phyloP scores from a whole-genome alignment of 2,113 vertebrate species.

The Nerophis lumbriciformis region DNA sequence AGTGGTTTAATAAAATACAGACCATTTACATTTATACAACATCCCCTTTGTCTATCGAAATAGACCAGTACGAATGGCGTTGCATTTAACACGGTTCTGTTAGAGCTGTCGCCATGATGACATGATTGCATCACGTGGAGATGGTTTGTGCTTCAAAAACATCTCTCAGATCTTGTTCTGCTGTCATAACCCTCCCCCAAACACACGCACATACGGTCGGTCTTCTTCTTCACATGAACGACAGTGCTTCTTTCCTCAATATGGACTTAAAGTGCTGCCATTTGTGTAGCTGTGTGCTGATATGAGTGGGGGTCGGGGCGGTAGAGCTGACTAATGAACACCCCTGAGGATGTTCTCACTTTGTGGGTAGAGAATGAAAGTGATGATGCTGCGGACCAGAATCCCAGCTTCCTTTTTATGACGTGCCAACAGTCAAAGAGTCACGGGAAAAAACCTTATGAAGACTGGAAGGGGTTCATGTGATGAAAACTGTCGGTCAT shows the following conservation, averaged over 20 bases:
- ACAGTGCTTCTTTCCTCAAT: conserved; percentile 28
- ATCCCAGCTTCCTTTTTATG: conserved; percentile 20
- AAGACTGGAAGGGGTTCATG: too few species aligned
- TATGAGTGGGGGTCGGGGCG: conserved; percentile 10
- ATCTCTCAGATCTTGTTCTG: neutral
- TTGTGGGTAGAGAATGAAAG: conserved; percentile 42
- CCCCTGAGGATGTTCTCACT: conserved; percentile 48
- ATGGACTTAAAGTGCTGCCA: conserved; percentile 53
- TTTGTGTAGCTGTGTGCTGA: conserved; percentile 58
- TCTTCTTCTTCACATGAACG: neutral
- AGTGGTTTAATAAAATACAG: too few species aligned
- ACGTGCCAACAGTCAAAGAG: neutral
- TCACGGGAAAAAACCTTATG: neutral
- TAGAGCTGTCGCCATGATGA: neutral
- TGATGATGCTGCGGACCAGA: conserved; percentile 42
- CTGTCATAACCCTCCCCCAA: neutral
- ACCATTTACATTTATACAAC: too few species aligned
- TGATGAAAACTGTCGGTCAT: too few species aligned
- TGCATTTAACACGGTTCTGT: too few species aligned
- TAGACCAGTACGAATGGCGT: too few species aligned
- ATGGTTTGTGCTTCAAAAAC: neutral
- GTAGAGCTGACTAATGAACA: conserved; percentile 61
- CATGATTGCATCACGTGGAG: conserved; percentile 5
- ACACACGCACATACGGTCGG: neutral
- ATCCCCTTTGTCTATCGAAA: too few species aligned